Conservation (phyloP, 2,888 invertebrate species). For the Pediacus dermestoides region DNA sequence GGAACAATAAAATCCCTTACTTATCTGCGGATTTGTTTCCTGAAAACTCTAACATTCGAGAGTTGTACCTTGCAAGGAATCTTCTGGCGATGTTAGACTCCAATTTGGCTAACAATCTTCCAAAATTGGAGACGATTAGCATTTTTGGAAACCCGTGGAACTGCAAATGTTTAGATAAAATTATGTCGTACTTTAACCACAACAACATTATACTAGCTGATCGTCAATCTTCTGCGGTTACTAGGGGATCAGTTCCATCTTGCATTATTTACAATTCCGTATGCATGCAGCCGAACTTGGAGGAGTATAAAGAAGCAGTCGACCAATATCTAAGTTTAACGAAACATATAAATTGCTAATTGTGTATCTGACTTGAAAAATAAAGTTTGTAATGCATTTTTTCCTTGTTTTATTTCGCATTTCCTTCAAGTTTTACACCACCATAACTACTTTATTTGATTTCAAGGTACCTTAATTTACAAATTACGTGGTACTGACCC, state of each 20-base stretch:
- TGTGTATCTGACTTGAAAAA: too few species aligned
- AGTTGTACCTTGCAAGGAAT: not conserved
- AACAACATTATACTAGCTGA: not conserved
- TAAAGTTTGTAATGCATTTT: too few species aligned
- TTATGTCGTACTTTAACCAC: not conserved
- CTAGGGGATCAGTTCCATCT: not conserved
- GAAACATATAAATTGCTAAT: too few species aligned
- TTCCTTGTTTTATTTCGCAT: constrained; percentile 3
- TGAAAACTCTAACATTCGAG: not conserved
- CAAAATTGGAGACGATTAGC: not conserved
- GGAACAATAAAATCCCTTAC: not conserved
- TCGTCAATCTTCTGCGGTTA: not conserved
- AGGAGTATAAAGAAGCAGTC: too few species aligned
- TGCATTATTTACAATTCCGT: too few species aligned
- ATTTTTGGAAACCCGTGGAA: constrained; percentile 3
- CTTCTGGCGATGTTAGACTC: not conserved
- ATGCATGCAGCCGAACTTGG: too few species aligned
- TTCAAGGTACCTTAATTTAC: constrained; percentile 77
- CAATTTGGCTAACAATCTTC: not conserved
- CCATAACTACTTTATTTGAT: constrained; percentile 9
- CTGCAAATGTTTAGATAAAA: not conserved
- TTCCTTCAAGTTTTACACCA: constrained; percentile 3
- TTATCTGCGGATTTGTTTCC: not conserved
- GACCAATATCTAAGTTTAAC: too few species aligned
- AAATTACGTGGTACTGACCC: constrained; percentile 78